Percentiles rank a stretch among this genome's conserved stretches.
Conservation (phyloP, 2,113 vertebrate genomes). For the Peromyscus maniculatus region DNA sequence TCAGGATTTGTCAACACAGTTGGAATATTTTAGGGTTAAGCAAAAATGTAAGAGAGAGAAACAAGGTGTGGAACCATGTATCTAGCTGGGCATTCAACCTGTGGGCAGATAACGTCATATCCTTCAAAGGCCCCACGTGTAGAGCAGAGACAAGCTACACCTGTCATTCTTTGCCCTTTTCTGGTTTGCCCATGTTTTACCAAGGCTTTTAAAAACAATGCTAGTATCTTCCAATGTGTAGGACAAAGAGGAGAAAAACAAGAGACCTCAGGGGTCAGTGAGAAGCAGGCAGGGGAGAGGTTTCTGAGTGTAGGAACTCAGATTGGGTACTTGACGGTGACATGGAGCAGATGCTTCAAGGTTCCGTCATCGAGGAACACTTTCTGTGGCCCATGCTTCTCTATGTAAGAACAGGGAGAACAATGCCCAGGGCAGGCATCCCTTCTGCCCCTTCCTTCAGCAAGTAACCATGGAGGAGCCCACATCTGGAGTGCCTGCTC, state of each 20-base stretch:
- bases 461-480: not conserved
- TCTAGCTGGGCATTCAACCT: not conserved
- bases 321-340: not conserved
- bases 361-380: fast-evolving
- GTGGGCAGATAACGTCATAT: fast-evolving
- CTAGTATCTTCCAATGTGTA: not conserved
- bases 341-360: not conserved
- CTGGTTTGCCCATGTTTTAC: not conserved
- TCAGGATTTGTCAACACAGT: not conserved
- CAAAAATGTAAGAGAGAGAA: not conserved
- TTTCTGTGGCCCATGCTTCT: not conserved
- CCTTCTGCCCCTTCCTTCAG: not conserved
- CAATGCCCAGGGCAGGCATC: not conserved
- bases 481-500: not conserved
- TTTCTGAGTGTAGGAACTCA: not conserved
- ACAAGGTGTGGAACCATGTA: not conserved
- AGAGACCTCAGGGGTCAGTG: not conserved
- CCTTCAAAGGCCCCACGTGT: fast-evolving
- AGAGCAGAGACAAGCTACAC: not conserved
- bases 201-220: not conserved
- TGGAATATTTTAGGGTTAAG: not conserved
- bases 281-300: not conserved
- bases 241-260: not conserved
- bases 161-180: not conserved
- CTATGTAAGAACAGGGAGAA: fast-evolving